phyloP scores from a whole-genome alignment of 2,888 invertebrate genomes.

The Sphecodes monilicornis region DNA sequence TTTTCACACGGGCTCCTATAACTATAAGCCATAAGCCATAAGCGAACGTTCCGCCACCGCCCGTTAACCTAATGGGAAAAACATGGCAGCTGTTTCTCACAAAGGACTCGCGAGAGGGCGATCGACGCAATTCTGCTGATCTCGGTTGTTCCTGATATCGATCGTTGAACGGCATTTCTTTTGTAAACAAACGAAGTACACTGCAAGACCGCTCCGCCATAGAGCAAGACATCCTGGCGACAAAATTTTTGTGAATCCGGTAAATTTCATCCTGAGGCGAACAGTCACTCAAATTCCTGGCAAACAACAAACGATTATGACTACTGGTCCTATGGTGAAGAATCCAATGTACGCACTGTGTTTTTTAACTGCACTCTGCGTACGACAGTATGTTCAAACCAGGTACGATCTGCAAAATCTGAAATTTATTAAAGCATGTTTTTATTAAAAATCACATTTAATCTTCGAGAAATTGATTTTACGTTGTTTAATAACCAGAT shows the following conservation, averaged over 20 bases:
- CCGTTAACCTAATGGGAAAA: constrained; percentile 53
- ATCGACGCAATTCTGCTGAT: constrained; percentile 8
- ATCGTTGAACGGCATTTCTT: constrained; percentile 12
- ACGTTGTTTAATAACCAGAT: background rate
- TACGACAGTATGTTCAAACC: constrained; percentile 52
- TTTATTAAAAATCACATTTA: background rate
- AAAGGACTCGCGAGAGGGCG: constrained; percentile 39
- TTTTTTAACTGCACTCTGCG: constrained; percentile 55
- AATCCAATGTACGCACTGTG: constrained; percentile 62
- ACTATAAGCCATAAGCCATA: too few relatives aligned
- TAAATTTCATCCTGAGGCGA: background rate
- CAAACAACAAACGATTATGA: constrained; percentile 31
- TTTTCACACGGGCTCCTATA: constrained; percentile 54
- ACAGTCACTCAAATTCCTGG: background rate
- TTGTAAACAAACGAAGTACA: constrained; percentile 22
- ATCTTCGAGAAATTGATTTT: background rate
- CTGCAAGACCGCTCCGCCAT: background rate
- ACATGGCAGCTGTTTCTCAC: constrained; percentile 51
- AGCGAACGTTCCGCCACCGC: too few relatives aligned
- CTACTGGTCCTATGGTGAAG: constrained; percentile 6
- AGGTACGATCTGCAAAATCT: constrained; percentile 27
- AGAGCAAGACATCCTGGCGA: background rate
- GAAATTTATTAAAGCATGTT: background rate
- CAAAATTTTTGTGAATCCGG: constrained; percentile 32
- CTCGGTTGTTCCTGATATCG: background rate